Evolutionary conservation across 2,888 invertebrate genomes (phyloP).

Genomic region (Corythucha ciliata): DNA sequence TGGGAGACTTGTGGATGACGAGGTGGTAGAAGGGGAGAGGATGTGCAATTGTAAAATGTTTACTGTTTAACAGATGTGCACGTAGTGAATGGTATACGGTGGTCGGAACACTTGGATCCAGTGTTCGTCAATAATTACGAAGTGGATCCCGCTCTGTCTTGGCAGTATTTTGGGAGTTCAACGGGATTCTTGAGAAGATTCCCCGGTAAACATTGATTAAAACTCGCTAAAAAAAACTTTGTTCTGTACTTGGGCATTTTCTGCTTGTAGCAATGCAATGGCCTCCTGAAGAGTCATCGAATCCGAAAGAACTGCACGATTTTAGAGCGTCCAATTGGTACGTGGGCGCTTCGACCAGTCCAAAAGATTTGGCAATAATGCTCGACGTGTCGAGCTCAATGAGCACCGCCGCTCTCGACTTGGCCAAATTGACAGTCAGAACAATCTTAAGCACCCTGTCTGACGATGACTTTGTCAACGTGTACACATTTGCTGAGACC

Average conservation of each 20-base stretch:
- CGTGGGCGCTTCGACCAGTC: slow-evolving; percentile 94
- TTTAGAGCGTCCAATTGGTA: slow-evolving; percentile 93
- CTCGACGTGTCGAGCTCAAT: slow-evolving; percentile 86
- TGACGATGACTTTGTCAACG: slow-evolving; percentile 94
- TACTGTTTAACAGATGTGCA: slow-evolving; percentile 54
- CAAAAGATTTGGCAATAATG: slow-evolving; percentile 80
- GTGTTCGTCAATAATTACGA: slow-evolving; percentile 81
- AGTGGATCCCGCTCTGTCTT: slow-evolving; percentile 77
- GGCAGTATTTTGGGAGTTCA: slow-evolving; percentile 98
- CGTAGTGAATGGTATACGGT: slow-evolving; percentile 84
- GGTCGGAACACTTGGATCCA: slow-evolving; percentile 88
- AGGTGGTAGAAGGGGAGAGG: neutral
- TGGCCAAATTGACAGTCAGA: slow-evolving; percentile 80
- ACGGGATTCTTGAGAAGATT: slow-evolving; percentile 95
- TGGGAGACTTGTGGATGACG: too few relatives aligned
- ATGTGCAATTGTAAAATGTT: neutral
- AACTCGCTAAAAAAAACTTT: neutral
- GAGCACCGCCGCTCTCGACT: slow-evolving; percentile 68
- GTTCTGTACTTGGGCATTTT: neutral
- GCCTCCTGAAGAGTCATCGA: slow-evolving; percentile 44
- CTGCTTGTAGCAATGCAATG: slow-evolving; percentile 61
- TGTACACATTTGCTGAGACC: slow-evolving; percentile 78
- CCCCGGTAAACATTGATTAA: slow-evolving; percentile 55
- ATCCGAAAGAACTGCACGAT: slow-evolving; percentile 78
- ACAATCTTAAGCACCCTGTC: slow-evolving; percentile 89